These are phyloP conservation scores for Philhelius pedissequus DNA, from an alignment of 2,888 invertebrate species.

Conservation along the genomic window DNA sequence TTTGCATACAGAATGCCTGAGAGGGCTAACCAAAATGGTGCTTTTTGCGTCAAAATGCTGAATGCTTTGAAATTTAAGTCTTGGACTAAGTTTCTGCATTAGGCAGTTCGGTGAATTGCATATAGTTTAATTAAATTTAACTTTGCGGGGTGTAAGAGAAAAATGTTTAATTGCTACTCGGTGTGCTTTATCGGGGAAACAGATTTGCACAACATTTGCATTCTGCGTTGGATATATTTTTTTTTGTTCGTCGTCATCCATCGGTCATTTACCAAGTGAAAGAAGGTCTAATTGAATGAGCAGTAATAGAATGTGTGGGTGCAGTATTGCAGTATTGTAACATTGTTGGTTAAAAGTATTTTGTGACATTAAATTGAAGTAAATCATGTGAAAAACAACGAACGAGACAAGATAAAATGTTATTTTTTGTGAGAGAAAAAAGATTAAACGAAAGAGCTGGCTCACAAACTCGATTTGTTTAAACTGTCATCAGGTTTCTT, in stretches of 20 bases:
- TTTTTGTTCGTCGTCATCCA: neutral
- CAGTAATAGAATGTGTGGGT: conserved; percentile 59
- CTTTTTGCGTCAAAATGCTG: conserved; percentile 22
- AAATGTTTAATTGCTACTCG: conserved; percentile 59
- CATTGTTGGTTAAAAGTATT: conserved; percentile 30
- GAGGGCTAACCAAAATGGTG: conserved; percentile 7
- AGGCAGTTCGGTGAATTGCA: conserved; percentile 18
- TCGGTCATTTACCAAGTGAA: conserved; percentile 33
- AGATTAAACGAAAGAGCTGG: conserved; percentile 54
- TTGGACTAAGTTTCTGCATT: neutral
- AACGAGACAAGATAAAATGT: conserved; percentile 52
- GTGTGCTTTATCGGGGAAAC: conserved; percentile 34
- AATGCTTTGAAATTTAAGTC: conserved; percentile 34
- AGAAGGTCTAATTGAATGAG: conserved; percentile 50
- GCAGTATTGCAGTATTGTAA: conserved; percentile 51
- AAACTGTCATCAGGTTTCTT: conserved; percentile 54
- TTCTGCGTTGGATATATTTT: conserved; percentile 19
- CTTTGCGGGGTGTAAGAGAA: neutral
- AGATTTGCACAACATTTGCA: conserved; percentile 56
- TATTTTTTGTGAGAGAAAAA: conserved; percentile 18
- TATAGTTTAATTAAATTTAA: conserved; percentile 66
- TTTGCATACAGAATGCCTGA: conserved; percentile 4
- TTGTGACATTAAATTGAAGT: conserved; percentile 61
- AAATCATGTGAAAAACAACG: conserved; percentile 61
- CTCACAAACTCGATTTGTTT: conserved; percentile 61